phyloP scores from a whole-genome alignment of 2,113 vertebrate genomes.

The Sitta europaea region DNA sequence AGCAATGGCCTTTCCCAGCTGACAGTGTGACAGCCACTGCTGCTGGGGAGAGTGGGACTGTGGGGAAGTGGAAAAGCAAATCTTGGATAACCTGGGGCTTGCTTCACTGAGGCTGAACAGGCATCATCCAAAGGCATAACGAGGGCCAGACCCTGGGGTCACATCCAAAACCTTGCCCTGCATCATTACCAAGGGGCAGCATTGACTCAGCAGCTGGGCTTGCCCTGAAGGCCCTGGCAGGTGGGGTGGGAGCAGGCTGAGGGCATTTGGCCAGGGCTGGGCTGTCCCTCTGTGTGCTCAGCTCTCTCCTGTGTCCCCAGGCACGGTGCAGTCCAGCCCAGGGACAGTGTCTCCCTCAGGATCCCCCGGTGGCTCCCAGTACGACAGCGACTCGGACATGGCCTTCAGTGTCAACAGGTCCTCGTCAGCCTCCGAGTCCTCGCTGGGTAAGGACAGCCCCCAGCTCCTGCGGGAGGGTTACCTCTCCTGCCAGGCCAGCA shows the following conservation, averaged over 20 bases:
- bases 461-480: rapidly evolving
- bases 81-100: not conserved
- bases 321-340: constrained; percentile 88
- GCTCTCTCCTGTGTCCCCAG: constrained; percentile 68
- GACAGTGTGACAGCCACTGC: not conserved
- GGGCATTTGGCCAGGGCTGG: not conserved
- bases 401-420: constrained; percentile 95
- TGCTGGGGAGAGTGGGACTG: not conserved
- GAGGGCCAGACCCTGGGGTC: not conserved
- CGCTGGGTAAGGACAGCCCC: constrained; percentile 82
- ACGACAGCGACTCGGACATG: constrained; percentile 95
- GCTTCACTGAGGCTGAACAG: not conserved
- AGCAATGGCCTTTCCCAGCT: not conserved
- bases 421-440: constrained; percentile 95
- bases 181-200: rapidly evolving
- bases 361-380: constrained; percentile 89
- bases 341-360: constrained; percentile 82
- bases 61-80: not conserved
- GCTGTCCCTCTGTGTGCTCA: not conserved
- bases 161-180: not conserved
- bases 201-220: not conserved
- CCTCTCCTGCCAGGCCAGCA: not conserved
- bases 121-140: rapidly evolving
- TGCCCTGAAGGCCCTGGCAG: not conserved
- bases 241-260: not conserved